Evolutionary conservation across 2,888 invertebrate genomes (phyloP).

Genomic region (Entomobrya proxima): DNA sequence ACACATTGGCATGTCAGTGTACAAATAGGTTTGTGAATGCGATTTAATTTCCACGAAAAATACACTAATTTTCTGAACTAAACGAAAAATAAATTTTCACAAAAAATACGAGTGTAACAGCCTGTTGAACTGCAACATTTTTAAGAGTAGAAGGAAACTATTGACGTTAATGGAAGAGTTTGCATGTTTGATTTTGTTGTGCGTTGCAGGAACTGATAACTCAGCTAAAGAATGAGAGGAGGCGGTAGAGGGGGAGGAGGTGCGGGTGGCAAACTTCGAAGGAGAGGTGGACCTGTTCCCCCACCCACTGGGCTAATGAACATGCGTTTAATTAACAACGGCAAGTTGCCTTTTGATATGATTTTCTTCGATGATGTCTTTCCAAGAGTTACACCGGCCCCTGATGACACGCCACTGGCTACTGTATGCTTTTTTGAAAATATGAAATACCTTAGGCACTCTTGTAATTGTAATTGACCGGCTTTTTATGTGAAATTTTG

Average conservation of each 20-base stretch:
- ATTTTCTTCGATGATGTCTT: conserved; percentile 92
- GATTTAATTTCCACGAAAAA: too few species aligned
- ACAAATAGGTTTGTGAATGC: too few species aligned
- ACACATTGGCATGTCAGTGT: too few species aligned
- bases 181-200: too few species aligned
- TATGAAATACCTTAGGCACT: background rate
- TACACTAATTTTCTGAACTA: too few species aligned
- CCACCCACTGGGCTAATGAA: conserved; percentile 77
- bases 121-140: too few species aligned
- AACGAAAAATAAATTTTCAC: too few species aligned
- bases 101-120: too few species aligned
- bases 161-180: too few species aligned
- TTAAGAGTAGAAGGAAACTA: too few species aligned
- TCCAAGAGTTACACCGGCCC: conserved; percentile 87
- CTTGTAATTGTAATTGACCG: background rate
- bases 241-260: conserved; percentile 81
- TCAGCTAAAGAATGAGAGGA: conserved; percentile 73
- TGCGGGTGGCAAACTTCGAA: conserved; percentile 83
- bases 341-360: conserved; percentile 88
- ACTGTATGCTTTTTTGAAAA: conserved; percentile 83
- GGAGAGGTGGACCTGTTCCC: conserved; percentile 76
- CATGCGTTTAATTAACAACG: conserved; percentile 66
- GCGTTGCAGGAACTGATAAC: conserved; percentile 18
- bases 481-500: background rate
- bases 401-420: conserved; percentile 91